phyloP scores from a whole-genome alignment of 2,797 vertebrate species.

The Myotis myotis region DNA sequence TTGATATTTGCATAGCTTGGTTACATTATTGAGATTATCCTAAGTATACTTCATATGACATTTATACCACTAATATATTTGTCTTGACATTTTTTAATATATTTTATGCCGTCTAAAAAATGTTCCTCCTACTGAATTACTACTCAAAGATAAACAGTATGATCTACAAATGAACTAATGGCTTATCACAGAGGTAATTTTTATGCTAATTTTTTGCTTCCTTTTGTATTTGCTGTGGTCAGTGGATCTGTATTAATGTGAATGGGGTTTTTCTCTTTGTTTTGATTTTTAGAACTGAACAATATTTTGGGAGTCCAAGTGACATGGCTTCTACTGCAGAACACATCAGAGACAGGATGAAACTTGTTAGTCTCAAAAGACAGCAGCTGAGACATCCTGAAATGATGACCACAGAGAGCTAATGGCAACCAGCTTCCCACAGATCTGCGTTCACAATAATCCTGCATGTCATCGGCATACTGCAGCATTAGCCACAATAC shows the following conservation, averaged over 20 bases:
- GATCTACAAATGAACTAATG: not conserved
- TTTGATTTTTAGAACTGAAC: conserved; percentile 91
- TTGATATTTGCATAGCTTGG: not conserved
- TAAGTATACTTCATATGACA: not conserved
- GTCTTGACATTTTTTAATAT: not conserved
- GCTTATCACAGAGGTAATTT: not conserved
- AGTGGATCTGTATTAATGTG: conserved; percentile 34
- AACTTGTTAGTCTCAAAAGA: conserved; percentile 93
- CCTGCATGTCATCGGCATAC: conserved; percentile 81
- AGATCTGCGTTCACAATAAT: conserved; percentile 79
- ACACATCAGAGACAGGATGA: conserved; percentile 94
- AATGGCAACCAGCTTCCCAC: conserved; percentile 81
- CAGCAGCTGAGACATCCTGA: conserved; percentile 92
- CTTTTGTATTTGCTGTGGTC: not conserved
- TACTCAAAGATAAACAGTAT: not conserved
- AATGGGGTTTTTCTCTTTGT: conserved; percentile 55
- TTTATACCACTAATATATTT: not conserved
- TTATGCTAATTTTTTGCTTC: conserved; percentile 27
- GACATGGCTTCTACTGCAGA: conserved; percentile 95
- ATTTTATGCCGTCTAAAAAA: conserved; percentile 18
- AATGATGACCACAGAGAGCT: conserved; percentile 85
- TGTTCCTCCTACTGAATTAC: conserved; percentile 7
- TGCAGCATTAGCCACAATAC: conserved; percentile 79
- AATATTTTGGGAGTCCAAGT: conserved; percentile 95
- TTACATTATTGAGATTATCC: not conserved